These are phyloP conservation scores for Gallirallus australis DNA, from an alignment of 2,797 vertebrate species.

Conservation along the genomic window DNA sequence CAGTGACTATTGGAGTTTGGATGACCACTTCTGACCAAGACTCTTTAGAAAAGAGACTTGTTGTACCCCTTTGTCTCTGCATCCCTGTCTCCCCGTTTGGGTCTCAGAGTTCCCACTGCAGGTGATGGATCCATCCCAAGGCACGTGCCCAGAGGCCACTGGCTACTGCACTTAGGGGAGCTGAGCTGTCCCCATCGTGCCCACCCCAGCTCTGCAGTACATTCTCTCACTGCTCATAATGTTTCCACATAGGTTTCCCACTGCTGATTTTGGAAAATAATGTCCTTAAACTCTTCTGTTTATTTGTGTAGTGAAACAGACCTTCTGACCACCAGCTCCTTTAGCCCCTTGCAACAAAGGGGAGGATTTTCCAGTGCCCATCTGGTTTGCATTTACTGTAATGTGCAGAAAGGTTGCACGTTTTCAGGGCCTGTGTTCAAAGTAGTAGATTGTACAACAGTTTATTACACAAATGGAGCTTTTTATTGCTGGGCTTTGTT, in stretches of 20 bases:
- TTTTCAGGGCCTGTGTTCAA: slow-evolving; percentile 78
- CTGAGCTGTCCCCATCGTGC: background rate
- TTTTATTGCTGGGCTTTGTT: slow-evolving; percentile 83
- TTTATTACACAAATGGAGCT: slow-evolving; percentile 81
- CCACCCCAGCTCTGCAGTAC: background rate
- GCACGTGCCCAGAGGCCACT: background rate
- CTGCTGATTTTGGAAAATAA: slow-evolving; percentile 27
- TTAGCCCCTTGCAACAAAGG: slow-evolving; percentile 62
- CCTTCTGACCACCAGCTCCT: slow-evolving; percentile 48
- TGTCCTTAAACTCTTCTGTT: slow-evolving; percentile 27
- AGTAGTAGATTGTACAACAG: slow-evolving; percentile 80
- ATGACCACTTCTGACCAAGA: background rate
- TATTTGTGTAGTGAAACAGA: slow-evolving; percentile 58
- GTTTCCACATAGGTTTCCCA: background rate
- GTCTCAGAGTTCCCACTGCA: background rate
- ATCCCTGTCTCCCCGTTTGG: fast-evolving
- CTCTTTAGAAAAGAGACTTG: background rate
- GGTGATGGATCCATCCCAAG: background rate
- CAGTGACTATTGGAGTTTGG: background rate
- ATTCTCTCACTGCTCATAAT: background rate
- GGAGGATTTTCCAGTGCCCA: slow-evolving; percentile 78
- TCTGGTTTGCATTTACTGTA: slow-evolving; percentile 82
- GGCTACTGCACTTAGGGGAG: background rate
- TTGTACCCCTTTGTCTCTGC: background rate
- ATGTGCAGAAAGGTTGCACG: slow-evolving; percentile 80